These are phyloP conservation scores for Apotomis turbidana DNA, from an alignment of 2,888 invertebrate species.

Conservation along the genomic window DNA sequence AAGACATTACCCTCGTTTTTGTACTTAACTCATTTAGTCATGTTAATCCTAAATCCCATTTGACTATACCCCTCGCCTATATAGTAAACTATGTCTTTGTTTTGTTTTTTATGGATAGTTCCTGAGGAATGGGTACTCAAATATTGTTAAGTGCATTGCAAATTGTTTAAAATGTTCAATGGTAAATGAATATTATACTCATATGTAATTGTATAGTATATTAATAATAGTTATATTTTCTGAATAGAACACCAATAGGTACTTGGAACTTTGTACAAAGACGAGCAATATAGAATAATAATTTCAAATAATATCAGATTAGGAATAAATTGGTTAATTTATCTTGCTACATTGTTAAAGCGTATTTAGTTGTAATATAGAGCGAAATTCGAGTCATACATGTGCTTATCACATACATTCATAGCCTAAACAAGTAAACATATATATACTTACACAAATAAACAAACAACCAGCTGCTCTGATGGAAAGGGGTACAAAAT, in stretches of 20 bases:
- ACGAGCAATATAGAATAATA: conserved; percentile 81
- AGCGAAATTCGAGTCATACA: conserved; percentile 26
- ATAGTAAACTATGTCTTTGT: conserved; percentile 57
- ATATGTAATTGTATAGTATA: conserved; percentile 71
- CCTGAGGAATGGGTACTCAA: conserved; percentile 68
- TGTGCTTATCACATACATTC: conserved; percentile 41
- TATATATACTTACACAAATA: conserved; percentile 43
- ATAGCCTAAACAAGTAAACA: conserved; percentile 46
- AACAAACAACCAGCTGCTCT: conserved; percentile 74
- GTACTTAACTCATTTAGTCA: conserved; percentile 76
- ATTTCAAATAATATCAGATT: conserved; percentile 64
- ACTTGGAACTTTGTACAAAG: conserved; percentile 83
- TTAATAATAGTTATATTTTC: conserved; percentile 69
- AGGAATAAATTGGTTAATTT: conserved; percentile 68
- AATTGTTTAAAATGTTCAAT: conserved; percentile 64
- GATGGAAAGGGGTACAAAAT: conserved; percentile 79
- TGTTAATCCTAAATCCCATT: conserved; percentile 53
- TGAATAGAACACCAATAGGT: conserved; percentile 81
- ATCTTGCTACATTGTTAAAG: conserved; percentile 75
- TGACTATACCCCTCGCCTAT: conserved; percentile 55
- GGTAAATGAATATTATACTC: conserved; percentile 60
- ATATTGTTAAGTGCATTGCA: conserved; percentile 66
- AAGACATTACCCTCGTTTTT: conserved; percentile 75
- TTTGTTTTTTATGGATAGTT: conserved; percentile 67
- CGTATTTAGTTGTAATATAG: conserved; percentile 64